Evolutionary conservation across 2,113 vertebrate species (phyloP).

Genomic region (Cavia aperea): DNA sequence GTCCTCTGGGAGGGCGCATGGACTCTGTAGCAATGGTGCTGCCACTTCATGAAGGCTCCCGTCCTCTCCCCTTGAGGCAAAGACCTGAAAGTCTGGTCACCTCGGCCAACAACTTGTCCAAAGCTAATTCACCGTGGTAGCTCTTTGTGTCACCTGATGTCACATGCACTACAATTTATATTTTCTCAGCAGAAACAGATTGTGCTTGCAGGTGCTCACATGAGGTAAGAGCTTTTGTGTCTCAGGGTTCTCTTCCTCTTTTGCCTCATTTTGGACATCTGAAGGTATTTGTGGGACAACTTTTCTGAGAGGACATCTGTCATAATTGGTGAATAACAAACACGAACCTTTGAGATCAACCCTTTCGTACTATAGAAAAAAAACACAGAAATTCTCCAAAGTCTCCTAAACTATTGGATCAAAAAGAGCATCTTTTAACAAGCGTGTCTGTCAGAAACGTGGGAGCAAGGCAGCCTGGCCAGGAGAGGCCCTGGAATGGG

Average conservation of each 20-base stretch:
- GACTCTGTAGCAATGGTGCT: neutral
- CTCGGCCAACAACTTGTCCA: too few species aligned
- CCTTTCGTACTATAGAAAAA: neutral
- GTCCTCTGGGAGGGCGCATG: neutral
- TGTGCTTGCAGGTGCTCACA: neutral
- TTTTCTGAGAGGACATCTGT: neutral
- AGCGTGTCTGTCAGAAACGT: neutral
- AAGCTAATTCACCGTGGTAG: neutral
- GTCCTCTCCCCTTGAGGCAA: too few species aligned
- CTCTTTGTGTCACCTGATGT: neutral
- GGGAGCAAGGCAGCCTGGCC: neutral
- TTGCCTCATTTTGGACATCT: neutral
- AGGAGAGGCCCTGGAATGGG: fast-evolving
- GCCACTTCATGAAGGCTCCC: neutral
- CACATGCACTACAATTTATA: neutral
- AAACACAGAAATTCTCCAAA: neutral
- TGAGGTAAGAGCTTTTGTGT: neutral
- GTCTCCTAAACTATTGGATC: neutral
- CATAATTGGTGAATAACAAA: neutral
- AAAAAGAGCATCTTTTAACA: neutral
- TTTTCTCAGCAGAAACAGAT: neutral
- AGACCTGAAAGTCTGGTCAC: neutral
- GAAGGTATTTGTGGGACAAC: neutral
- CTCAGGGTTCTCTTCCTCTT: neutral
- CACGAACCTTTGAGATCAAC: neutral